A percentile compares a stretch with the other conserved stretches of the same genome.
These are phyloP conservation scores for Cricetomys ansorgei DNA, from an alignment of 2,113 vertebrate genomes.

Conservation along the genomic window DNA sequence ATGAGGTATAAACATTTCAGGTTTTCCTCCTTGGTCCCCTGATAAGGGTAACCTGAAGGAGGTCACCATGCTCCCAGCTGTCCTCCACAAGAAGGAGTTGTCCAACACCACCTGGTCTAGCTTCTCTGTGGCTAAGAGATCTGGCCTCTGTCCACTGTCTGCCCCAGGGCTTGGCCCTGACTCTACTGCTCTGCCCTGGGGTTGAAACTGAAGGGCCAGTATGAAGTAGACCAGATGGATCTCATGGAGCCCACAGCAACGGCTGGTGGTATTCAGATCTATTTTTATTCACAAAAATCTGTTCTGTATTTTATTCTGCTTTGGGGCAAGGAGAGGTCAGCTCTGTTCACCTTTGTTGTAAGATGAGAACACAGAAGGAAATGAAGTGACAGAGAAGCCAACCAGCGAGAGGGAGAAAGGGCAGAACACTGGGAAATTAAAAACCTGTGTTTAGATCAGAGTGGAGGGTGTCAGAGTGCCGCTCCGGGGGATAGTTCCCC, in stretches of 20 bases:
- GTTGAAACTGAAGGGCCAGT: neutral
- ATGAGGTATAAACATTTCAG: neutral
- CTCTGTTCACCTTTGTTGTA: slow-evolving; percentile 76
- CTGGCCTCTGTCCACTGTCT: neutral
- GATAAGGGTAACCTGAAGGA: neutral
- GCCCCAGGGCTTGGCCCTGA: neutral
- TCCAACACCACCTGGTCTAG: neutral
- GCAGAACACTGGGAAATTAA: slow-evolving; percentile 76
- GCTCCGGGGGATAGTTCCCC: slow-evolving; percentile 4
- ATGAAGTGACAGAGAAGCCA: slow-evolving; percentile 79
- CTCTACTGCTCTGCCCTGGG: neutral
- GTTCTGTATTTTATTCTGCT: slow-evolving; percentile 79
- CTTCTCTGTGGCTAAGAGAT: neutral
- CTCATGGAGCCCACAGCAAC: neutral
- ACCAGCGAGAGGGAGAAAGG: slow-evolving; percentile 61
- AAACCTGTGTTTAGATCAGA: slow-evolving; percentile 79
- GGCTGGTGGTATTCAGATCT: slow-evolving; percentile 52
- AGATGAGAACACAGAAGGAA: slow-evolving; percentile 78
- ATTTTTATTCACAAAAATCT: slow-evolving; percentile 80
- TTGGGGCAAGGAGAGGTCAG: slow-evolving; percentile 75
- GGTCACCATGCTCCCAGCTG: neutral
- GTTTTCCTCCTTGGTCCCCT: neutral
- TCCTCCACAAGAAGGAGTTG: neutral
- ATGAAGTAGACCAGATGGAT: neutral
- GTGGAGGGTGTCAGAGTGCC: slow-evolving; percentile 55